Percentiles rank a stretch among this genome's conserved stretches.
Conservation (phyloP, 2,797 vertebrate species). For the Acrossocheilus fasciatus region DNA sequence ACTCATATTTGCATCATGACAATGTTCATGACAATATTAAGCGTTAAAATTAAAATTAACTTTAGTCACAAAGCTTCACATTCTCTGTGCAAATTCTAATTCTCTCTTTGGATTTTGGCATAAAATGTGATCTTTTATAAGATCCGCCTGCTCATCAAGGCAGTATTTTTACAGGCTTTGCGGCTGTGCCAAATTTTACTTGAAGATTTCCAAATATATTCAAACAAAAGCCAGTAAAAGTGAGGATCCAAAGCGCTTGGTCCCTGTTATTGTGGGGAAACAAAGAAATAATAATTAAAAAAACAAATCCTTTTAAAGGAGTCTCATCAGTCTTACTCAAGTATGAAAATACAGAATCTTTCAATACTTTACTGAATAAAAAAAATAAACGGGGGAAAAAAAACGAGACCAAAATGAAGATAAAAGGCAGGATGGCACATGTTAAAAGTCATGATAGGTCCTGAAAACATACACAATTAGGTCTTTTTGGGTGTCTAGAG, state of each 20-base stretch:
- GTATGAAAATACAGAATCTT: neutral
- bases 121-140: neutral
- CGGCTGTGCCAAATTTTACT: neutral
- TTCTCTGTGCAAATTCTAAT: neutral
- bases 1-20: neutral
- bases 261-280: conserved; percentile 8
- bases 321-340: neutral
- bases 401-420: neutral
- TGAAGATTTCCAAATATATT: neutral
- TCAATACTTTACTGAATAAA: neutral
- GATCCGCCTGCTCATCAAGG: neutral
- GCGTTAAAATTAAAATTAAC: too few relatives aligned
- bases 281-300: neutral
- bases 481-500: conserved; percentile 59
- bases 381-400: neutral
- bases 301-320: neutral
- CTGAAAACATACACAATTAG: neutral
- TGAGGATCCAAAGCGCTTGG: neutral
- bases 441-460: conserved; percentile 12
- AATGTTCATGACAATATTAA: neutral
- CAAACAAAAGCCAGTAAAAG: neutral
- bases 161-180: neutral
- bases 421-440: neutral
- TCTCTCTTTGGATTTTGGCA: neutral
- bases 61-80: neutral